Evolutionary conservation across 1,140 invertebrate species (phyloP).

Genomic region (Bombus picipes): DNA sequence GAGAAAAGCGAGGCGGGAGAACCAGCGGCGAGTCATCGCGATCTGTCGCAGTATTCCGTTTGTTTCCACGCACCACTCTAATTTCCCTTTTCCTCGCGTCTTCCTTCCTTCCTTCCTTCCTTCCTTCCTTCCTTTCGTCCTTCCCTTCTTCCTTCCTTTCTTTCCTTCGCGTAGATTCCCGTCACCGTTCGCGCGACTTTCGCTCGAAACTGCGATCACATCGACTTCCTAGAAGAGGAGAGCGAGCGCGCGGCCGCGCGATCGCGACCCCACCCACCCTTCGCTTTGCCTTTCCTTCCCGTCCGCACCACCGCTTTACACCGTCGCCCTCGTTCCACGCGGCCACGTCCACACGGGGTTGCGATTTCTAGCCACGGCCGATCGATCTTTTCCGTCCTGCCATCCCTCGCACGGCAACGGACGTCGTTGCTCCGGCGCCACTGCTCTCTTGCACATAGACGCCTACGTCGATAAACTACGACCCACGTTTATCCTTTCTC

Average conservation of each 20-base stretch:
- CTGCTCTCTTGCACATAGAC: neutral
- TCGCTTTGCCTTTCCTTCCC: neutral
- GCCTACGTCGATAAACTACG: slow-evolving; percentile 20
- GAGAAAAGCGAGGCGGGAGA: neutral
- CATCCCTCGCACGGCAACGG: slow-evolving; percentile 25
- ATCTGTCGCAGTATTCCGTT: neutral
- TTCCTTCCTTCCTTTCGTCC: neutral
- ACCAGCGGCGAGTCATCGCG: slow-evolving; percentile 23
- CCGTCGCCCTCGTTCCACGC: neutral
- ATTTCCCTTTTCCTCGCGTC: neutral
- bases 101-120: neutral
- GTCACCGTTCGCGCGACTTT: neutral
- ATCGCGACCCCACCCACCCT: slow-evolving; percentile 34
- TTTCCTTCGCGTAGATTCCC: neutral
- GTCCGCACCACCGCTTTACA: neutral
- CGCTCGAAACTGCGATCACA: slow-evolving; percentile 23
- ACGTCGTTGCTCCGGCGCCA: neutral
- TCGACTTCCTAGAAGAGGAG: neutral
- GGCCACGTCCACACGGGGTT: slow-evolving; percentile 6
- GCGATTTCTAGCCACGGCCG: neutral
- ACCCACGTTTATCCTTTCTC: neutral
- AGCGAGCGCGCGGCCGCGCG: slow-evolving; percentile 6
- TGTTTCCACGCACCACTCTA: neutral
- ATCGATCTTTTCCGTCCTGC: slow-evolving; percentile 32
- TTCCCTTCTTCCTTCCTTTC: neutral